A percentile compares a stretch with the other conserved stretches of the same genome.
phyloP scores from a whole-genome alignment of 2,888 invertebrate species.

The Phaedon cochleariae region DNA sequence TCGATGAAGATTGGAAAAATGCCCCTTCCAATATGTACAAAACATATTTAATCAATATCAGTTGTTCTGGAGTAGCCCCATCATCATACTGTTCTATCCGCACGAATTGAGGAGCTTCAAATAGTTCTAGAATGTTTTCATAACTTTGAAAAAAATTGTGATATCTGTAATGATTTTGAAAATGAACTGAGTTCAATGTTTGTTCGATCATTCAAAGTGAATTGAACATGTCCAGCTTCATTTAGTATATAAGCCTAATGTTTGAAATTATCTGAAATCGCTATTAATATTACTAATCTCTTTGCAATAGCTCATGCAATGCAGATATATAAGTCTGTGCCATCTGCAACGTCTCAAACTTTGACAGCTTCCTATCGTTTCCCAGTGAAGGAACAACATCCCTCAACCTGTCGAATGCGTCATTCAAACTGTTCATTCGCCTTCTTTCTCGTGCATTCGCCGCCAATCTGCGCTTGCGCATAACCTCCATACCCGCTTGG shows the following conservation, averaged over 20 bases:
- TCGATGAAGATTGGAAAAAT: too few relatives aligned
- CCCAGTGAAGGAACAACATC: constrained; percentile 77
- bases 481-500: constrained; percentile 56
- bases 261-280: constrained; percentile 1
- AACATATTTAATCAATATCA: too few relatives aligned
- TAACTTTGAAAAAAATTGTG: too few relatives aligned
- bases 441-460: constrained; percentile 79
- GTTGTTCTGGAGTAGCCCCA: too few relatives aligned
- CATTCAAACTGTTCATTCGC: constrained; percentile 78
- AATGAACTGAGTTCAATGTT: too few relatives aligned
- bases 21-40: too few relatives aligned
- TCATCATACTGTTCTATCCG: too few relatives aligned
- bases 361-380: constrained; percentile 75
- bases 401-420: constrained; percentile 75
- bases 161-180: too few relatives aligned
- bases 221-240: background rate
- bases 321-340: constrained; percentile 79
- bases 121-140: too few relatives aligned
- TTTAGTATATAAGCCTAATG: background rate
- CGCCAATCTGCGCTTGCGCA: constrained; percentile 71
- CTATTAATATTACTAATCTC: constrained; percentile 50
- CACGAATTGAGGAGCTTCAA: too few relatives aligned
- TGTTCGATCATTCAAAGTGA: too few relatives aligned
- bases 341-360: constrained; percentile 81
- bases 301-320: constrained; percentile 69